Percentiles rank a stretch among this genome's conserved stretches.
phyloP scores from a whole-genome alignment of 2,797 vertebrate genomes.

The Schizopygopsis pylzovi region DNA sequence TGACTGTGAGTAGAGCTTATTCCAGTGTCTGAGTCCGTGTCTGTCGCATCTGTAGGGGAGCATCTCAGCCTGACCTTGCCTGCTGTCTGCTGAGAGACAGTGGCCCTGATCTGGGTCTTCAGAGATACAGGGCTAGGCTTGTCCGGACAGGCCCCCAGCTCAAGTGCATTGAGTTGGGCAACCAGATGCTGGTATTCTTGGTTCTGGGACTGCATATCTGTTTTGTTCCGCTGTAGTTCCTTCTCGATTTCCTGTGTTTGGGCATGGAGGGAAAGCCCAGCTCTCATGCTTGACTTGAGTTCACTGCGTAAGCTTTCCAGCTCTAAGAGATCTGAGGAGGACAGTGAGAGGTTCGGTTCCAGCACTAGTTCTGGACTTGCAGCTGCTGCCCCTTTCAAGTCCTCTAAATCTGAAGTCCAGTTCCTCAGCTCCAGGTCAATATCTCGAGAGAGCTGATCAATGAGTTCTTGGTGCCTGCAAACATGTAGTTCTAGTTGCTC shows the following conservation, averaged over 20 bases:
- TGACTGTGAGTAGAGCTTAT: conserved; percentile 98
- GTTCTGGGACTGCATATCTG: conserved; percentile 82
- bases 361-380: conserved; percentile 60
- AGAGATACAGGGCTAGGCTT: conserved; percentile 55
- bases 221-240: conserved; percentile 82
- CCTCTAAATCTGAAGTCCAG: conserved; percentile 45
- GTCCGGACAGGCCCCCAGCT: conserved; percentile 72
- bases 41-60: conserved; percentile 81
- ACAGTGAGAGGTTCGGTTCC: conserved; percentile 51
- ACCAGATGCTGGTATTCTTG: conserved; percentile 89
- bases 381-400: conserved; percentile 64
- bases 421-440: conserved; percentile 85
- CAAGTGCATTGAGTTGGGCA: conserved; percentile 82
- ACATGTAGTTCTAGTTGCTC: conserved; percentile 84
- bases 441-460: conserved; percentile 83
- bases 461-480: conserved; percentile 82
- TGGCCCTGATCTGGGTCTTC: conserved; percentile 69
- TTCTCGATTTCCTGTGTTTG: conserved; percentile 85
- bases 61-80: conserved; percentile 75
- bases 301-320: conserved; percentile 80
- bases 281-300: conserved; percentile 83
- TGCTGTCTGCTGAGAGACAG: conserved; percentile 54
- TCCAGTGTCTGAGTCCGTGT: conserved; percentile 97
- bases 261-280: conserved; percentile 84
- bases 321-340: conserved; percentile 66